These are phyloP conservation scores for Danio albolineatus DNA, from an alignment of 2,797 vertebrate species.

Conservation along the genomic window DNA sequence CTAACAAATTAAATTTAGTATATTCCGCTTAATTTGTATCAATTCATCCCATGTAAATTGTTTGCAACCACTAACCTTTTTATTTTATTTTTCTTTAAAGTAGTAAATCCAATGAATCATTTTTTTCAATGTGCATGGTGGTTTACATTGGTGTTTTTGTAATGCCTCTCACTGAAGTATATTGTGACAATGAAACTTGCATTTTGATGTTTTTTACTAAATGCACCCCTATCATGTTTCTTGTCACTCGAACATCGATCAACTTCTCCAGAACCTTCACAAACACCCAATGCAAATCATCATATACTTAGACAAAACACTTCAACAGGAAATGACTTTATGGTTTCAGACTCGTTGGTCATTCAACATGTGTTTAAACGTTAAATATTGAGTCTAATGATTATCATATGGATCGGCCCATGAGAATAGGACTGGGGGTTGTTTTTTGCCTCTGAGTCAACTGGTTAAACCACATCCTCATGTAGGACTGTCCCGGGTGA, in stretches of 20 bases:
- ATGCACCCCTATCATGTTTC: not conserved
- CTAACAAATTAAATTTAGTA: too few relatives aligned
- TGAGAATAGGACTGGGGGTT: slow-evolving; percentile 34
- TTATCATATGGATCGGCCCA: slow-evolving; percentile 37
- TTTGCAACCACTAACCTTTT: too few relatives aligned
- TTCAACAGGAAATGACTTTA: slow-evolving; percentile 32
- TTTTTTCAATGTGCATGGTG: too few relatives aligned
- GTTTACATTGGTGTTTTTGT: too few relatives aligned
- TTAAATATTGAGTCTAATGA: slow-evolving; percentile 16
- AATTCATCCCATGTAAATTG: too few relatives aligned
- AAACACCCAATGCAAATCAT: not conserved
- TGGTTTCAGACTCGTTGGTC: slow-evolving; percentile 1
- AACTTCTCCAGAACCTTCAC: not conserved
- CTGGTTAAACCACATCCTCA: slow-evolving; percentile 23
- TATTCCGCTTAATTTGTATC: too few relatives aligned
- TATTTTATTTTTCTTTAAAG: too few relatives aligned
- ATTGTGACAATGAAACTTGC: too few relatives aligned
- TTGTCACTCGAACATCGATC: not conserved
- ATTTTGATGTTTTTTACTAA: too few relatives aligned
- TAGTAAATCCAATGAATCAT: too few relatives aligned
- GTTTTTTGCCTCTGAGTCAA: slow-evolving; percentile 2
- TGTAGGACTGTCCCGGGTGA: not conserved
- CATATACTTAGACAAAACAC: not conserved
- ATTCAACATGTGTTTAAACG: slow-evolving; percentile 27
- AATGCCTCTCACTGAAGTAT: too few relatives aligned